Conservation (phyloP, 2,113 vertebrate species). For the Nothobranchius furzeri region DNA sequence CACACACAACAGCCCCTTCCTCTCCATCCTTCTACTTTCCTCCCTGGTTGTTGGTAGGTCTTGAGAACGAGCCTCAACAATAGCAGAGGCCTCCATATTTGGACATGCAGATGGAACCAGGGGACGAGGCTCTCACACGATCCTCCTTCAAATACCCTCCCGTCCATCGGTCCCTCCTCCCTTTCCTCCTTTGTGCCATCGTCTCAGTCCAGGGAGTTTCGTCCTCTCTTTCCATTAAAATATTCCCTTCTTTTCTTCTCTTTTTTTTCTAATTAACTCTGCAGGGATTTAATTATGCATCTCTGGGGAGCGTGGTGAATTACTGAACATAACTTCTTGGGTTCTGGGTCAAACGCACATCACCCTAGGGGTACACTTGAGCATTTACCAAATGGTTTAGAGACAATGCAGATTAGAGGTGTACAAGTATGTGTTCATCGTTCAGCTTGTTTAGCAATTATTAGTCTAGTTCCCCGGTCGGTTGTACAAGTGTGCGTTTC, state of each 20-base stretch:
- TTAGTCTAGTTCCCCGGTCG: background rate
- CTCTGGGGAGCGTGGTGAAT: background rate
- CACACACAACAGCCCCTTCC: conserved; percentile 18
- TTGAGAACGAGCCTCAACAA: conserved; percentile 63
- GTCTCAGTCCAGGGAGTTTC: conserved; percentile 41
- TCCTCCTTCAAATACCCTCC: conserved; percentile 59
- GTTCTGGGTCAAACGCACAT: conserved; percentile 13
- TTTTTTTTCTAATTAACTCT: conserved; percentile 11
- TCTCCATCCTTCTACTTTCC: conserved; percentile 44
- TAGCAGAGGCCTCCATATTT: conserved; percentile 77
- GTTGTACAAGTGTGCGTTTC: conserved; percentile 10
- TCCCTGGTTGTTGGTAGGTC: conserved; percentile 59
- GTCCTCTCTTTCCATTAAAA: background rate
- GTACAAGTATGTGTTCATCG: background rate
- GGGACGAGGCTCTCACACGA: conserved; percentile 62
- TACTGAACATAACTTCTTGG: background rate
- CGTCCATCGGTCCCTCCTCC: conserved; percentile 42
- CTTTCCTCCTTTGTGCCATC: conserved; percentile 37
- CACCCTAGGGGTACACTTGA: background rate
- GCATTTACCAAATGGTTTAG: background rate
- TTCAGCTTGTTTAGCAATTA: conserved; percentile 1
- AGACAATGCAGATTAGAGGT: background rate
- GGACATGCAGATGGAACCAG: conserved; percentile 69
- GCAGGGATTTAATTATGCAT: conserved; percentile 9
- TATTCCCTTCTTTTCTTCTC: conserved; percentile 12